These are phyloP conservation scores for Zoanthus solanderi DNA, from an alignment of 92 coral and sea anemone genomes.

Conservation along the genomic window DNA sequence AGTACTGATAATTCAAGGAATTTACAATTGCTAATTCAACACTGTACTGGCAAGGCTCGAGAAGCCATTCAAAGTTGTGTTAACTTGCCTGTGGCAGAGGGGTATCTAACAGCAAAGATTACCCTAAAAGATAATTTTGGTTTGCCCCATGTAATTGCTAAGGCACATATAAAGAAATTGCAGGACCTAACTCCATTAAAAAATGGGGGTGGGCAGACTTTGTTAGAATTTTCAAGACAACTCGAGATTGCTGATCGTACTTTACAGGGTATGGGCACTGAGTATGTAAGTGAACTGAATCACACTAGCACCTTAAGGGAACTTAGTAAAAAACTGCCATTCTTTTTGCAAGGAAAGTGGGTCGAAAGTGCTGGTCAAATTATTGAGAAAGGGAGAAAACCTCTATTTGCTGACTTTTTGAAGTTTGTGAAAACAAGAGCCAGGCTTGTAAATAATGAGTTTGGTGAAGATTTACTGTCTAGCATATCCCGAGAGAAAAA, in stretches of 20 bases:
- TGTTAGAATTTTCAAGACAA: conserved; percentile 36
- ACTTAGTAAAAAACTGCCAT: background rate
- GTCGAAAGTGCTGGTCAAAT: no score
- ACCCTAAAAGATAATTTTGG: conserved; percentile 62
- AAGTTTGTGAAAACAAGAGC: no score
- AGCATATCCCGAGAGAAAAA: no score
- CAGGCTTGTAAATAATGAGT: no score
- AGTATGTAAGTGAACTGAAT: conserved; percentile 39
- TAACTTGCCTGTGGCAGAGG: conserved; percentile 45
- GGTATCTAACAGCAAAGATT: conserved; percentile 38
- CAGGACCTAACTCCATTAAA: conserved; percentile 26
- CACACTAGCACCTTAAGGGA: conserved; percentile 46
- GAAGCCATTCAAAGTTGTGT: conserved; percentile 56
- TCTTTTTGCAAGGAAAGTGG: no score
- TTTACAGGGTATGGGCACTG: conserved; percentile 23
- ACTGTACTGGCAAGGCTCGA: conserved; percentile 39
- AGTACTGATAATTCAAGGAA: conserved; percentile 41
- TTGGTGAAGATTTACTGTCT: no score
- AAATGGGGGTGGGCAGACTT: conserved; percentile 15
- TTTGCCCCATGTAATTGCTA: conserved; percentile 67
- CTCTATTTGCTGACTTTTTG: no score
- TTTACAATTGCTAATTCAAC: conserved; percentile 29
- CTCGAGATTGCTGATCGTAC: conserved; percentile 30
- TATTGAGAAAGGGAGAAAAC: no score
- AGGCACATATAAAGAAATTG: conserved; percentile 49